Evolutionary conservation across 2,113 vertebrate species (phyloP).

Genomic region (Myiopsitta monachus): DNA sequence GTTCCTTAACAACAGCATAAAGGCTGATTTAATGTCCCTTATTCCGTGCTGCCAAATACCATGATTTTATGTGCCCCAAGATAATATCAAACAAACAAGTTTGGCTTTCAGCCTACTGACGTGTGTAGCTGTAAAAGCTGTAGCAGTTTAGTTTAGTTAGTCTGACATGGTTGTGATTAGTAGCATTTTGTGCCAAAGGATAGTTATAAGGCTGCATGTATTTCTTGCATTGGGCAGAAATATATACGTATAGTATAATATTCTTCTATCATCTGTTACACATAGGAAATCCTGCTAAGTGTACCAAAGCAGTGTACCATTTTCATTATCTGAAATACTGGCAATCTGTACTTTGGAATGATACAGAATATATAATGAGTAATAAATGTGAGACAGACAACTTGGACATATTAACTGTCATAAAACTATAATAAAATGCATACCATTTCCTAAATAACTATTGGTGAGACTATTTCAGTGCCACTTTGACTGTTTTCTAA

Average conservation of each 20-base stretch:
- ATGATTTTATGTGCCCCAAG: conserved; percentile 48
- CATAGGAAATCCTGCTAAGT: neutral
- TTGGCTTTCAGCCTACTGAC: neutral
- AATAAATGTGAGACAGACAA: neutral
- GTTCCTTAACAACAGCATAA: conserved; percentile 85
- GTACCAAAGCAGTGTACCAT: neutral
- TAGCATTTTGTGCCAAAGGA: neutral
- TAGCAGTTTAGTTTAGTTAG: neutral
- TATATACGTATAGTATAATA: neutral
- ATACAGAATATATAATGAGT: neutral
- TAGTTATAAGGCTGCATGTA: neutral
- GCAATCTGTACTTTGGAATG: conserved; percentile 40
- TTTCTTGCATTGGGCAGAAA: conserved; percentile 24
- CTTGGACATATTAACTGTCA: neutral
- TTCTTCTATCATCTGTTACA: neutral
- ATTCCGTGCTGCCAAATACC: conserved; percentile 75
- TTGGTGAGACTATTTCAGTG: conserved; percentile 22
- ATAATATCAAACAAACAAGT: conserved; percentile 12
- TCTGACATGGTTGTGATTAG: conserved; percentile 5
- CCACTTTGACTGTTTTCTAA: neutral
- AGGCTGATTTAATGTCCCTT: conserved; percentile 80
- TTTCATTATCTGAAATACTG: conserved; percentile 6
- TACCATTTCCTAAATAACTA: neutral
- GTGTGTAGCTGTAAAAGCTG: neutral
- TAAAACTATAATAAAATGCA: conserved; percentile 39